phyloP scores from a whole-genome alignment of 2,888 invertebrate genomes.

The Lordiphosa andalusiaca region DNA sequence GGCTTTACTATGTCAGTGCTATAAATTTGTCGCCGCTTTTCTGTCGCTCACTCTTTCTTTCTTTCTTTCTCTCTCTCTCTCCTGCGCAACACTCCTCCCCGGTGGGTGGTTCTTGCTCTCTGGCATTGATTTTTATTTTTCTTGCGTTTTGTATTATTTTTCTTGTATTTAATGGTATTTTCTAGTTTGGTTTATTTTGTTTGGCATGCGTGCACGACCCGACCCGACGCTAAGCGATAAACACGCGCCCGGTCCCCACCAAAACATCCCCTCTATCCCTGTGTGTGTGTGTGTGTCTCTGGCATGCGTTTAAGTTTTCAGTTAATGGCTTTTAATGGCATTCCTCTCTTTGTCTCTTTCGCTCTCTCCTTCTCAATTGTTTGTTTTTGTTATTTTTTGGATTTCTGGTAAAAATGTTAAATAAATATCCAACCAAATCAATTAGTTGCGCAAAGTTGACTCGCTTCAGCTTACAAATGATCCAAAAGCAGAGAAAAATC shows the following conservation, averaged over 20 bases:
- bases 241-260: slow-evolving; percentile 46
- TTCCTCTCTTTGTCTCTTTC: slow-evolving; percentile 31
- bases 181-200: slow-evolving; percentile 23
- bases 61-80: slow-evolving; percentile 20
- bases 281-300: slow-evolving; percentile 35
- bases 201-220: slow-evolving; percentile 70
- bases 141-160: slow-evolving; percentile 24
- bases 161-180: slow-evolving; percentile 49
- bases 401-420: slow-evolving; percentile 47
- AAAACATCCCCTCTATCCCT: slow-evolving; percentile 20
- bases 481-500: too few relatives aligned
- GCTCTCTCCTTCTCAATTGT: slow-evolving; percentile 9
- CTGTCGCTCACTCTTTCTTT: slow-evolving; percentile 9
- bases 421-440: slow-evolving; percentile 66
- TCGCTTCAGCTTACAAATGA: too few relatives aligned
- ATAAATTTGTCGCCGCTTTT: slow-evolving; percentile 68
- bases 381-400: slow-evolving; percentile 35
- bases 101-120: slow-evolving; percentile 56
- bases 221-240: slow-evolving; percentile 66
- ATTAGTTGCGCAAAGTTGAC: slow-evolving; percentile 65
- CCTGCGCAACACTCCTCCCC: slow-evolving; percentile 12
- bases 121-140: slow-evolving; percentile 64
- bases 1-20: slow-evolving; percentile 66
- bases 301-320: slow-evolving; percentile 73
- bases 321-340: slow-evolving; percentile 77